Conservation (phyloP, 2,888 invertebrate species). For the Dioctria rufipes region DNA sequence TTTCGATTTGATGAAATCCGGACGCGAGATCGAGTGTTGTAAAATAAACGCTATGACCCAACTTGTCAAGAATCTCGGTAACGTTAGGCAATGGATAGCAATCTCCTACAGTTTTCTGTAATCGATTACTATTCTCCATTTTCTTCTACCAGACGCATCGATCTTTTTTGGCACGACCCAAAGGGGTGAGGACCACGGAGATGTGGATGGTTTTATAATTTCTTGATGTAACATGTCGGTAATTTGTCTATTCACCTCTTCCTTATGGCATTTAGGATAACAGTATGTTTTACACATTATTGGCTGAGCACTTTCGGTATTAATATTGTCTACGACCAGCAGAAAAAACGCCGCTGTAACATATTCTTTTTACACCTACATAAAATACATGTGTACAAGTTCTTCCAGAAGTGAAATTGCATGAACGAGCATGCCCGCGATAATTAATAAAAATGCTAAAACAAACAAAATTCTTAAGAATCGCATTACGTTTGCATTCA, state of each 20-base stretch:
- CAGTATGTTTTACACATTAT: constrained; percentile 47
- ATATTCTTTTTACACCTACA: too few species aligned
- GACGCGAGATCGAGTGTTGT: not conserved
- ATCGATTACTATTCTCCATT: constrained; percentile 47
- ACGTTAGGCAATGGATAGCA: not conserved
- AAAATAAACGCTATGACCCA: not conserved
- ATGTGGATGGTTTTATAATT: constrained; percentile 17
- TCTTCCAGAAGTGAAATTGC: too few species aligned
- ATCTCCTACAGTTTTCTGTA: constrained; percentile 16
- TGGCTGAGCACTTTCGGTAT: constrained; percentile 39
- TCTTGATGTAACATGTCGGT: constrained; percentile 29
- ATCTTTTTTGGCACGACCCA: not conserved
- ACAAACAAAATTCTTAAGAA: too few species aligned
- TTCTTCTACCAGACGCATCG: not conserved
- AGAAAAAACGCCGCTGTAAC: too few species aligned
- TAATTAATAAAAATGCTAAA: too few species aligned
- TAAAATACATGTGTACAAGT: too few species aligned
- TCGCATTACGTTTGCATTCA: too few species aligned
- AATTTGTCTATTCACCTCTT: constrained; percentile 39
- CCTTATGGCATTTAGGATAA: constrained; percentile 52
- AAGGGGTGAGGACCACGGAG: not conserved
- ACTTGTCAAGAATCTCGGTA: not conserved
- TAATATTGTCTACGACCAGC: too few species aligned
- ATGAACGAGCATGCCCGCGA: too few species aligned
- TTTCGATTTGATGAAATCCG: not conserved